Evolutionary conservation across 2,888 invertebrate species (phyloP).

Genomic region (Campoplex capitator): DNA sequence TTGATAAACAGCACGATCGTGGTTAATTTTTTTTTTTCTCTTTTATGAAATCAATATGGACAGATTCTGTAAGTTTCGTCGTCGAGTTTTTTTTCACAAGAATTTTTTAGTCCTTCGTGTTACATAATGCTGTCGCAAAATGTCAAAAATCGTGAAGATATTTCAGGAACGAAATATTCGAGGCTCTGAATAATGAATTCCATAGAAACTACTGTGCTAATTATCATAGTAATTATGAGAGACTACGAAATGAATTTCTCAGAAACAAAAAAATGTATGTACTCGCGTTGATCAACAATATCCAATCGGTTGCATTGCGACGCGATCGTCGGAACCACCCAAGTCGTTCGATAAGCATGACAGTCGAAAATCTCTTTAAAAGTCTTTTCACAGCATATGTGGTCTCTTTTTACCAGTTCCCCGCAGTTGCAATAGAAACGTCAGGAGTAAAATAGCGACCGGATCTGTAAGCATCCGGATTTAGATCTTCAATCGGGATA

Average conservation of each 20-base stretch:
- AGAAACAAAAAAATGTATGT: slow-evolving; percentile 9
- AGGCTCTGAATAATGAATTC: neutral
- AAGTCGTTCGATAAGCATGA: slow-evolving; percentile 46
- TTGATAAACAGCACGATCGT: neutral
- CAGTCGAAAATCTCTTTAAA: slow-evolving; percentile 19
- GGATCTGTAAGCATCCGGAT: slow-evolving; percentile 59
- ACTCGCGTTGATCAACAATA: neutral
- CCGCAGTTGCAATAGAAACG: slow-evolving; percentile 24
- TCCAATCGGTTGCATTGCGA: slow-evolving; percentile 31
- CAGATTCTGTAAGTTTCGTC: neutral
- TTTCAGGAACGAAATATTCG: neutral
- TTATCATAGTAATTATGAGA: neutral
- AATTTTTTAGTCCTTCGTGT: neutral
- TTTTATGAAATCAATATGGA: neutral
- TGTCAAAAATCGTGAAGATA: neutral
- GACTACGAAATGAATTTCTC: neutral
- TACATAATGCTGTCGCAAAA: neutral
- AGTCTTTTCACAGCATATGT: slow-evolving; percentile 7
- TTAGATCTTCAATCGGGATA: slow-evolving; percentile 63
- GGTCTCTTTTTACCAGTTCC: neutral
- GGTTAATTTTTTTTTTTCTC: neutral
- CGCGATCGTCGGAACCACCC: slow-evolving; percentile 23
- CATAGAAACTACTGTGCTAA: neutral
- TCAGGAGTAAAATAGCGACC: slow-evolving; percentile 31
- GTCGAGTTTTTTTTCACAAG: neutral